A percentile compares a stretch with the other conserved stretches of the same genome.
phyloP scores from a whole-genome alignment of 2,113 vertebrate species.

The Mesoclemmys tuberculata region DNA sequence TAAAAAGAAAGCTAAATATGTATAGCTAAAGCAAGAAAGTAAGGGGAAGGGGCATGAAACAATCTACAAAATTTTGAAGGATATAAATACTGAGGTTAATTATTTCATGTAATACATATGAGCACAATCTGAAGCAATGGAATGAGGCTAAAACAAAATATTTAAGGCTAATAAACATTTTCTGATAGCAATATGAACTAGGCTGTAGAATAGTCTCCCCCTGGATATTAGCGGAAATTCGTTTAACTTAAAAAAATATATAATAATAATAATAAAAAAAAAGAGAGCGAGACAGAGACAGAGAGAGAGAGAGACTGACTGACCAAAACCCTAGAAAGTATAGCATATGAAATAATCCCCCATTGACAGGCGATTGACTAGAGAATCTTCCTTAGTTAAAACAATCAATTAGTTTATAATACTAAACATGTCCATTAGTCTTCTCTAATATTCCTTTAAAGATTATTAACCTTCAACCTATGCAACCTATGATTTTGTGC shows the following conservation, averaged over 20 bases:
- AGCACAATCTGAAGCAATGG: not conserved
- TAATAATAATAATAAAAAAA: not conserved
- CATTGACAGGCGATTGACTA: not conserved
- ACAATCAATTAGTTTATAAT: not conserved
- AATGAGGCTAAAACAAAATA: not conserved
- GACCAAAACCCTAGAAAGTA: not conserved
- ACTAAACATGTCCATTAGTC: not conserved
- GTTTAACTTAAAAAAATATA: not conserved
- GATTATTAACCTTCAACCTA: not conserved
- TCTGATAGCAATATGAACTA: not conserved
- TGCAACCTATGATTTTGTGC: not conserved
- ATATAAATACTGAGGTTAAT: not conserved
- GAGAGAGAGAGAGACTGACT: not conserved
- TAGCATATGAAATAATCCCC: not conserved
- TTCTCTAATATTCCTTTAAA: not conserved
- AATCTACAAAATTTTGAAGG: not conserved
- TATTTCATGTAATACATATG: not conserved
- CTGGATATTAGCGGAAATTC: not conserved
- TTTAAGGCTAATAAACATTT: not conserved
- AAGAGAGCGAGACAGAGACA: not conserved
- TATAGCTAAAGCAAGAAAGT: not conserved
- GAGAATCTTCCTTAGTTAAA: not conserved
- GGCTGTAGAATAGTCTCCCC: not conserved
- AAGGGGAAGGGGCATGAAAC: not conserved
- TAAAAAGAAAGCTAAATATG: not conserved